These are phyloP conservation scores for Porites lobata DNA, from an alignment of 92 coral and sea anemone species.

Conservation along the genomic window DNA sequence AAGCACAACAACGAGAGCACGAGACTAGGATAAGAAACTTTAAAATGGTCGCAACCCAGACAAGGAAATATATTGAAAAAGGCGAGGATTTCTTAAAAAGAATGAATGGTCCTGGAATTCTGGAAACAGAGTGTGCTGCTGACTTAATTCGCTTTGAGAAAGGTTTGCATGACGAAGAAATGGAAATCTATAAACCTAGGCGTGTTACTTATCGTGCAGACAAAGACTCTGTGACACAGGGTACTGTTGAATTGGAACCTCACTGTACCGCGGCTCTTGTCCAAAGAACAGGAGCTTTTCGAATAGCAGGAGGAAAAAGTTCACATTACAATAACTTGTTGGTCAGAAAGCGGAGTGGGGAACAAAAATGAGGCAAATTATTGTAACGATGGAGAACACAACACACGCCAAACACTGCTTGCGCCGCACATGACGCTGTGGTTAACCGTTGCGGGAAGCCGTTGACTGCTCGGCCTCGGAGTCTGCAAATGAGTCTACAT, in stretches of 20 bases:
- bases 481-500: too few relatives aligned
- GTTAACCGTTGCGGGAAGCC: background rate
- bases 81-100: background rate
- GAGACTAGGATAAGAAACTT: background rate
- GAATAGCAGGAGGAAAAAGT: constrained; percentile 50
- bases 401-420: constrained; percentile 37
- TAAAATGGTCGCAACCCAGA: background rate
- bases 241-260: background rate
- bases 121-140: background rate
- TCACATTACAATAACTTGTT: background rate
- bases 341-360: background rate
- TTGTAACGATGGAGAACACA: background rate
- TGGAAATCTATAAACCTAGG: too few relatives aligned
- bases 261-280: too few relatives aligned
- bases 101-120: background rate
- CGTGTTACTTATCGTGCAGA: too few relatives aligned
- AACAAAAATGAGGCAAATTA: constrained; percentile 6
- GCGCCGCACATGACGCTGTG: constrained; percentile 29
- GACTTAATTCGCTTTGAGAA: background rate
- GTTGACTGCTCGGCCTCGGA: too few relatives aligned
- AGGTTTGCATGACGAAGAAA: background rate
- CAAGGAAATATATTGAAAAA: background rate
- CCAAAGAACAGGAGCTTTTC: background rate
- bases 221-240: too few relatives aligned
- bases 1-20: background rate